Percentiles rank a stretch among this genome's conserved stretches.
Conservation (phyloP, 2,888 invertebrate genomes). For the Lasioglossum zephyrum region DNA sequence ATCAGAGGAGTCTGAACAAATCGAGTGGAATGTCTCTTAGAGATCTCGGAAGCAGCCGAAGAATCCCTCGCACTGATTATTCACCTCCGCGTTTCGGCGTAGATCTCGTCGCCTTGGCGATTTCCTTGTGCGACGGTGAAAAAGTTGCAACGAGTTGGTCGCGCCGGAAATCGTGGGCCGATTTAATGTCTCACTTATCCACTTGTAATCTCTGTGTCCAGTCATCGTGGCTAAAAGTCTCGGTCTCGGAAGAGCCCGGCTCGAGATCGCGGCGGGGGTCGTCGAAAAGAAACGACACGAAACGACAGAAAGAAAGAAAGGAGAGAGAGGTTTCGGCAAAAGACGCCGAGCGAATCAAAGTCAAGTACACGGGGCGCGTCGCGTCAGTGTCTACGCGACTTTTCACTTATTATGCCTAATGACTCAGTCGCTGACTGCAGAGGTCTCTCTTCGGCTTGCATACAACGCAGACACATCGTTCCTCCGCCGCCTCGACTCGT, state of each 20-base stretch:
- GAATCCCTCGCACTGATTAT: background rate
- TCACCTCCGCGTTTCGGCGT: background rate
- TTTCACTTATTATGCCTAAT: slow-evolving; percentile 70
- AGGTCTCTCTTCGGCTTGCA: background rate
- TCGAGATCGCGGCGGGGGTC: slow-evolving; percentile 34
- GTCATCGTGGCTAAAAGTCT: slow-evolving; percentile 66
- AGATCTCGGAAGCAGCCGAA: background rate
- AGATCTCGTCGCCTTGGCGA: background rate
- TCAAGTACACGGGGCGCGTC: slow-evolving; percentile 49
- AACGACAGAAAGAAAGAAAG: background rate
- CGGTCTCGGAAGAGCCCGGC: slow-evolving; percentile 27
- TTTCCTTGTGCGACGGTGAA: background rate
- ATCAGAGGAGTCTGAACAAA: background rate
- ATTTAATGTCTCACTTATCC: slow-evolving; percentile 72
- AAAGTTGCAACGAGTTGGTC: background rate
- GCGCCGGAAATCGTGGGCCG: slow-evolving; percentile 67
- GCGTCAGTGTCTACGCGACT: slow-evolving; percentile 54
- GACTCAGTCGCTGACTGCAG: slow-evolving; percentile 64
- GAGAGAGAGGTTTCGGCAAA: slow-evolving; percentile 29
- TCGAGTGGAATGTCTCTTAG: background rate
- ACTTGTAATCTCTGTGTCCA: slow-evolving; percentile 65
- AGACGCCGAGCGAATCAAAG: slow-evolving; percentile 67
- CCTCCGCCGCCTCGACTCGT: slow-evolving; percentile 36
- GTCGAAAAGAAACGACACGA: slow-evolving; percentile 20
- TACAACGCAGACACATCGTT: slow-evolving; percentile 29